phyloP scores from a whole-genome alignment of 2,113 vertebrate genomes.

The Ginglymostoma cirratum region DNA sequence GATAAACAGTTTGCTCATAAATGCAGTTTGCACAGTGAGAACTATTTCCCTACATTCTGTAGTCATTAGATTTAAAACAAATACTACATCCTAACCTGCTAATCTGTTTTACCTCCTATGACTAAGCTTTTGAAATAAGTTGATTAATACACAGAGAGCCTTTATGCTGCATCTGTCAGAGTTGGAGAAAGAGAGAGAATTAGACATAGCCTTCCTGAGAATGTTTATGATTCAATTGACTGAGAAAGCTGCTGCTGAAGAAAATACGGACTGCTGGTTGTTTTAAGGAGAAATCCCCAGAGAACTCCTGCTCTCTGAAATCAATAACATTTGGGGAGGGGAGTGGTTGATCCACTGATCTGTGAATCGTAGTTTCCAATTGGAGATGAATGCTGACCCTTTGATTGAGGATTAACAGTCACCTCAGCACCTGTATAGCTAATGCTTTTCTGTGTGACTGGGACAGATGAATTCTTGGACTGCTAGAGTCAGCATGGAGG shows the following conservation, averaged over 20 bases:
- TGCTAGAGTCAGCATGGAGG: background rate
- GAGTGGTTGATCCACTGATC: background rate
- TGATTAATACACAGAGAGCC: background rate
- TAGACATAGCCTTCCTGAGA: background rate
- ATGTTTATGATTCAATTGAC: constrained; percentile 10
- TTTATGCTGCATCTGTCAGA: background rate
- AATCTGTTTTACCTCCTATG: background rate
- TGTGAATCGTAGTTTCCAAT: background rate
- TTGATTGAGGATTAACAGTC: background rate
- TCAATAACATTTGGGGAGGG: background rate
- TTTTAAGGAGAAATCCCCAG: background rate
- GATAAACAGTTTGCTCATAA: background rate
- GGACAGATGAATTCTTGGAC: background rate
- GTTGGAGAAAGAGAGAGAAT: background rate
- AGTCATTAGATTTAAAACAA: background rate
- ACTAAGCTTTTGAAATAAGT: background rate
- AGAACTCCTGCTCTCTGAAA: background rate
- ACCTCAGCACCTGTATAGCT: background rate
- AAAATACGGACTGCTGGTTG: background rate
- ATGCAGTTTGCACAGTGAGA: background rate
- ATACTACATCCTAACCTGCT: background rate
- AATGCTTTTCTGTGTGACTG: background rate
- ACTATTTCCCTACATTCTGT: background rate
- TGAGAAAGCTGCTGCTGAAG: background rate
- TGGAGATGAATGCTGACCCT: background rate